A percentile compares a stretch with the other conserved stretches of the same genome.
Evolutionary conservation across 2,113 vertebrate genomes (phyloP).

Genomic region (Ptyas mucosa): DNA sequence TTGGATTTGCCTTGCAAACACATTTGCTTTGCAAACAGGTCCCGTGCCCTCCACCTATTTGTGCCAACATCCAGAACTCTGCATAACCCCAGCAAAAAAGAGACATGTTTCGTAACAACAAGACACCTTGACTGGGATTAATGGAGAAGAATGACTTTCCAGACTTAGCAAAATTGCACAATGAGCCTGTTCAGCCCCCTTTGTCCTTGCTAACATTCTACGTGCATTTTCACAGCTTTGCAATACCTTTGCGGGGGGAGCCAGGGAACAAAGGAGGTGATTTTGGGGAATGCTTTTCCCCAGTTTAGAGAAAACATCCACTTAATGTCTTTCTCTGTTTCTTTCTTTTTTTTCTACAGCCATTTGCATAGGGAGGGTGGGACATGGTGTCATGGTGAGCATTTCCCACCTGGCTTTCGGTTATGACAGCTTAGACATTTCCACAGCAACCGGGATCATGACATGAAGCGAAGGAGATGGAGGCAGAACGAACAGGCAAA

Average conservation of each 20-base stretch:
- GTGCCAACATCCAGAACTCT: neutral
- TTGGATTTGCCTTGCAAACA: neutral
- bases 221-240: neutral
- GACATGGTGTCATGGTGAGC: constrained; percentile 24
- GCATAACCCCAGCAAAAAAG: neutral
- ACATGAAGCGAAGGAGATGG: constrained; percentile 21
- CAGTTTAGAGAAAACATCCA: neutral
- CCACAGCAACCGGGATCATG: constrained; percentile 57
- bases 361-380: constrained; percentile 47
- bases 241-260: neutral
- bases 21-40: neutral
- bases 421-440: constrained; percentile 63
- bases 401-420: constrained; percentile 46
- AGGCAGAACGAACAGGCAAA: constrained; percentile 33
- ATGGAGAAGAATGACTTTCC: neutral
- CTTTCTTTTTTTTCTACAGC: constrained; percentile 31
- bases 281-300: neutral
- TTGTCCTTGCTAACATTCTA: no score
- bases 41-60: neutral
- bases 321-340: neutral
- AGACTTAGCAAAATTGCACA: neutral
- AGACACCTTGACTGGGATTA: neutral
- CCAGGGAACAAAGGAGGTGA: neutral
- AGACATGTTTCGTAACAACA: neutral
- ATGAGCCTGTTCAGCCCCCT: neutral